Conservation (phyloP, 2,797 vertebrate genomes). For the Apogon hyalosoma region DNA sequence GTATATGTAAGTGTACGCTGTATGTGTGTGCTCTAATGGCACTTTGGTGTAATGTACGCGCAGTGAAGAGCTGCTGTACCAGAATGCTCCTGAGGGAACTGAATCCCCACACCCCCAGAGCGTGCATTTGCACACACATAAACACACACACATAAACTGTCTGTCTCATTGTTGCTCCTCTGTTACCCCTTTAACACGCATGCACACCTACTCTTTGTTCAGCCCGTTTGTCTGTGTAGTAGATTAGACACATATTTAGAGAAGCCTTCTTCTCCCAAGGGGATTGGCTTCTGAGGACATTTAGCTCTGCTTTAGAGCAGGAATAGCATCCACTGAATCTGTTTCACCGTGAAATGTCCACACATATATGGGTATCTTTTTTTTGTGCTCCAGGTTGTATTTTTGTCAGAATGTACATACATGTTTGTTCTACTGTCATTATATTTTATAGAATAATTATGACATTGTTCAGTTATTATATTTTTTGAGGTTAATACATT, state of each 20-base stretch:
- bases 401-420: too few relatives aligned
- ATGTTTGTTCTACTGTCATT: too few relatives aligned
- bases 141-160: slow-evolving; percentile 6
- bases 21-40: slow-evolving; percentile 47
- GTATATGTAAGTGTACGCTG: slow-evolving; percentile 14
- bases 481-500: too few relatives aligned
- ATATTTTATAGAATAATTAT: too few relatives aligned
- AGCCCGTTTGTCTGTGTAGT: slow-evolving; percentile 47
- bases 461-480: too few relatives aligned
- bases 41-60: slow-evolving; percentile 65
- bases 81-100: slow-evolving; percentile 72
- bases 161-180: slow-evolving; percentile 38
- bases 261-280: slow-evolving; percentile 58
- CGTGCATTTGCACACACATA: slow-evolving; percentile 11
- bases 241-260: slow-evolving; percentile 79
- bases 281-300: slow-evolving; percentile 69
- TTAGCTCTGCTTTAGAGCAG: slow-evolving; percentile 48
- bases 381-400: too few relatives aligned
- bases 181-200: slow-evolving; percentile 41
- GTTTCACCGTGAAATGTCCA: slow-evolving; percentile 39
- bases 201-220: slow-evolving; percentile 36
- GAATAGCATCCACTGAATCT: slow-evolving; percentile 50
- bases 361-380: not conserved
- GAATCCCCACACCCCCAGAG: slow-evolving; percentile 53
- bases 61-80: slow-evolving; percentile 68